These are phyloP conservation scores for Palythoa grandis DNA, from an alignment of 92 coral and sea anemone species.

Conservation along the genomic window DNA sequence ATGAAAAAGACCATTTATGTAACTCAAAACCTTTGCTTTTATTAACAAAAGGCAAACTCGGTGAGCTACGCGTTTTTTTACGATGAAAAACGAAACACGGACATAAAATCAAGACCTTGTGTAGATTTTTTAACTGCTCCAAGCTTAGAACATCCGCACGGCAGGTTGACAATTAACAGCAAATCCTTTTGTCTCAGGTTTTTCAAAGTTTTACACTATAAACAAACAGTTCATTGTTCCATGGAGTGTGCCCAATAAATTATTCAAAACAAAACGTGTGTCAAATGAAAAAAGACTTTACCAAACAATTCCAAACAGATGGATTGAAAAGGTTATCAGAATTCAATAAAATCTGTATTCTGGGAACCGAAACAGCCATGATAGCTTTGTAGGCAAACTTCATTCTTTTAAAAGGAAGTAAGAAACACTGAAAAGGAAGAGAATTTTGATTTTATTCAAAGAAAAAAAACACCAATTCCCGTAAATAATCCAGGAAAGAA, in stretches of 20 bases:
- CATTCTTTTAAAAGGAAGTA: not conserved
- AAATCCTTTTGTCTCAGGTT: constrained; percentile 36
- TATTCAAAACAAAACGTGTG: constrained; percentile 48
- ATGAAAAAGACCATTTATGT: constrained; percentile 1
- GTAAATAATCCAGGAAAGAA: constrained; percentile 31
- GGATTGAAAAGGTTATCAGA: constrained; percentile 41
- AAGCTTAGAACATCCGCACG: constrained; percentile 45
- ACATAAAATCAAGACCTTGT: not conserved
- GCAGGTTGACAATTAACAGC: constrained; percentile 45
- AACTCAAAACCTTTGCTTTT: not conserved
- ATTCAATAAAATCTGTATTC: constrained; percentile 45
- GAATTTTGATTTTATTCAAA: not conserved
- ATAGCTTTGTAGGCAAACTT: not conserved
- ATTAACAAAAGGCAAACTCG: not conserved
- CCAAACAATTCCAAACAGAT: constrained; percentile 47
- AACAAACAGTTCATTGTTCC: constrained; percentile 45
- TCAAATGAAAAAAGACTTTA: constrained; percentile 40
- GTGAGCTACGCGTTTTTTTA: not conserved
- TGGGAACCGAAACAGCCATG: constrained; percentile 14
- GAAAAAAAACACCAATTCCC: not conserved
- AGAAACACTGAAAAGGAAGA: not conserved
- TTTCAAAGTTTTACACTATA: constrained; percentile 47
- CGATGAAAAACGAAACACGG: not conserved
- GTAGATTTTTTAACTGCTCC: constrained; percentile 23
- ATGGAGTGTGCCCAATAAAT: constrained; percentile 46